Conservation (phyloP, 1,140 invertebrate species). For the Tetramorium alpestre region DNA sequence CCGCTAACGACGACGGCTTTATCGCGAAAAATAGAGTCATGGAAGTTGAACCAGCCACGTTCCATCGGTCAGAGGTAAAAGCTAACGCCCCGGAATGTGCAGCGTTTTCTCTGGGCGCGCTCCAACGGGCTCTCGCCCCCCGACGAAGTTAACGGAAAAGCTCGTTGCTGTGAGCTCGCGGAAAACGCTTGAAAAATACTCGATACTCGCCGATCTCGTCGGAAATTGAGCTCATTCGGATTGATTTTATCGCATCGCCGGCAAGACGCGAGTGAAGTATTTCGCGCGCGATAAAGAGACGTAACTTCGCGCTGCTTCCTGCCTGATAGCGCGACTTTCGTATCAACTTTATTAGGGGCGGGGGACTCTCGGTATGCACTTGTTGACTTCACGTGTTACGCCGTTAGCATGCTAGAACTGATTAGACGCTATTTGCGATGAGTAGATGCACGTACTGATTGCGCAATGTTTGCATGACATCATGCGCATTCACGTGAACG, state of each 20-base stretch:
- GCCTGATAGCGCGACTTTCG: neutral
- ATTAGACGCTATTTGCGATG: constrained; percentile 50
- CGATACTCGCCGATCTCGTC: constrained; percentile 24
- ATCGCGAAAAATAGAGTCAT: constrained; percentile 55
- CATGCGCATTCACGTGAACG: constrained; percentile 10
- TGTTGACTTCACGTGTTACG: constrained; percentile 15
- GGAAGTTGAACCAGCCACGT: constrained; percentile 35
- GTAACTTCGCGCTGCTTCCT: neutral
- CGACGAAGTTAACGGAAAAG: constrained; percentile 39
- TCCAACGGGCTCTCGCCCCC: neutral
- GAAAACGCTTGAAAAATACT: constrained; percentile 23
- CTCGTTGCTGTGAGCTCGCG: neutral
- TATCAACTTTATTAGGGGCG: constrained; percentile 10
- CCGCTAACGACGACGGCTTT: constrained; percentile 66
- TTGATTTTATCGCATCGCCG: constrained; percentile 45
- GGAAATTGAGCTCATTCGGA: constrained; percentile 36
- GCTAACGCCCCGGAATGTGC: constrained; percentile 42
- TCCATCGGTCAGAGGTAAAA: constrained; percentile 48
- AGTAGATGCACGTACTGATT: constrained; percentile 21
- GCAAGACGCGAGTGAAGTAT: neutral
- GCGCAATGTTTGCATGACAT: constrained; percentile 60
- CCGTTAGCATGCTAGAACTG: constrained; percentile 10
- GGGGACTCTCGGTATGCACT: neutral
- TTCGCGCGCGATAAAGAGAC: neutral
- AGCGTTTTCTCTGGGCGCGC: constrained; percentile 14